A percentile compares a stretch with the other conserved stretches of the same genome.
Evolutionary conservation across 2,797 vertebrate species (phyloP).

Genomic region (Mus spretus): DNA sequence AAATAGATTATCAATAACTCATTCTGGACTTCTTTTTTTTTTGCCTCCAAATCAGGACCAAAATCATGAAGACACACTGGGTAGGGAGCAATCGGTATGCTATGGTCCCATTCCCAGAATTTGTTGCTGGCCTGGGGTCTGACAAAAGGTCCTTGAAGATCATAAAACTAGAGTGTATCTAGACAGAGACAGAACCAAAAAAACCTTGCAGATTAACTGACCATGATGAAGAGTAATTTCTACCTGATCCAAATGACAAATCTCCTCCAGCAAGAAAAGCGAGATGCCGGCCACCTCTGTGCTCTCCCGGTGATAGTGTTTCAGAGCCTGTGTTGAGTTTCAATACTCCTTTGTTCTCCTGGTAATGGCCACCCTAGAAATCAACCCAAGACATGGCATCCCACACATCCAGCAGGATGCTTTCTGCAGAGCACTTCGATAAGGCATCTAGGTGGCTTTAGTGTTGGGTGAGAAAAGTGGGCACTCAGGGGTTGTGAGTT

Average conservation of each 20-base stretch:
- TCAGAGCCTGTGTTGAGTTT: conserved; percentile 7
- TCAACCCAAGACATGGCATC: background rate
- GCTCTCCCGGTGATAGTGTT: background rate
- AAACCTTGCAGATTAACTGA: conserved; percentile 58
- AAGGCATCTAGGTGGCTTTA: background rate
- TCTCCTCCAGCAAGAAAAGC: conserved; percentile 65
- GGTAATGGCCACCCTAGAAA: background rate
- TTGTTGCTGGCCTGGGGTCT: background rate
- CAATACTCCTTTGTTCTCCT: background rate
- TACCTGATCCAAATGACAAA: conserved; percentile 9
- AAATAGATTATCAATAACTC: background rate
- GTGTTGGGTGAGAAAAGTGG: background rate
- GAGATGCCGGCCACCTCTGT: background rate
- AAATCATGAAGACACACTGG: background rate
- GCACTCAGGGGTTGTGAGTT: background rate
- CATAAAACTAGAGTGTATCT: background rate
- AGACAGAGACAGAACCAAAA: conserved; percentile 51
- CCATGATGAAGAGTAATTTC: conserved; percentile 58
- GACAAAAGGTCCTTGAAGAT: background rate
- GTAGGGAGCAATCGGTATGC: background rate
- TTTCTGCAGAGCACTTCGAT: background rate
- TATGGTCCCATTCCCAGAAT: background rate
- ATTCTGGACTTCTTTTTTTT: background rate
- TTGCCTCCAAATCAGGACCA: background rate
- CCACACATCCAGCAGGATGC: background rate